Percentiles rank a stretch among this genome's conserved stretches.
Conservation (phyloP, 92 coral and sea anemone genomes). For the Porites divaricata region DNA sequence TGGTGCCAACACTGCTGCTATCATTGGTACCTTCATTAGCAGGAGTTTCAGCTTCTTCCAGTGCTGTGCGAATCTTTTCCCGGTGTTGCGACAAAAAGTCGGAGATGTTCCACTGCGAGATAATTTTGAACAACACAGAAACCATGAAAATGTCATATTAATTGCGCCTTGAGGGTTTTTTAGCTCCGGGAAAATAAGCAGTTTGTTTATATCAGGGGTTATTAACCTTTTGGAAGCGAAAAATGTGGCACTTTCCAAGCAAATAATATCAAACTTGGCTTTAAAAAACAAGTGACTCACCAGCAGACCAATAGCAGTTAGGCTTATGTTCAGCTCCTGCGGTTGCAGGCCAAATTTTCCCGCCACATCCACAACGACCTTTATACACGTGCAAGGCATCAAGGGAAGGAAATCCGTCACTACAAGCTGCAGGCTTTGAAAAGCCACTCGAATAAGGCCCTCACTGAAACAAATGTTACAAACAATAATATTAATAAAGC, state of each 20-base stretch:
- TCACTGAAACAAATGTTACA: constrained; percentile 58
- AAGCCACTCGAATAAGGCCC: constrained; percentile 97
- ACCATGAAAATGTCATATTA: neutral
- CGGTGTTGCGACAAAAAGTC: constrained; percentile 97
- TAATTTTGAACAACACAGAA: neutral
- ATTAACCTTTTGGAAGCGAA: too few species aligned
- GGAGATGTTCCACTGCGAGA: constrained; percentile 94
- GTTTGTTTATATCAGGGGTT: too few species aligned
- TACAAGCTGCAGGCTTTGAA: constrained; percentile 96
- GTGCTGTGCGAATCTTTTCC: constrained; percentile 82
- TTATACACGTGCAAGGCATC: constrained; percentile 96
- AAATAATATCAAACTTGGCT: too few species aligned
- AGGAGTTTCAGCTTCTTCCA: constrained; percentile 61
- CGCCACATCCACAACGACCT: constrained; percentile 96
- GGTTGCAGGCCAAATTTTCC: constrained; percentile 99
- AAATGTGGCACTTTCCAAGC: too few species aligned
- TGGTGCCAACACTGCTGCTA: constrained; percentile 14
- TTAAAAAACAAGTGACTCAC: constrained; percentile 49
- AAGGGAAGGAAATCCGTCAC: constrained; percentile 97
- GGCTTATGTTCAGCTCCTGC: constrained; percentile 93
- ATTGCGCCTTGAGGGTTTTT: neutral
- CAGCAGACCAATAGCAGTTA: constrained; percentile 98
- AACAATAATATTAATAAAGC: neutral
- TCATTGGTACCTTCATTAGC: constrained; percentile 54
- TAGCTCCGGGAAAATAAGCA: too few species aligned